Base-by-base conservation (phyloP, 2,797 vertebrate species). In the Amphiprion clarkii region DNA sequence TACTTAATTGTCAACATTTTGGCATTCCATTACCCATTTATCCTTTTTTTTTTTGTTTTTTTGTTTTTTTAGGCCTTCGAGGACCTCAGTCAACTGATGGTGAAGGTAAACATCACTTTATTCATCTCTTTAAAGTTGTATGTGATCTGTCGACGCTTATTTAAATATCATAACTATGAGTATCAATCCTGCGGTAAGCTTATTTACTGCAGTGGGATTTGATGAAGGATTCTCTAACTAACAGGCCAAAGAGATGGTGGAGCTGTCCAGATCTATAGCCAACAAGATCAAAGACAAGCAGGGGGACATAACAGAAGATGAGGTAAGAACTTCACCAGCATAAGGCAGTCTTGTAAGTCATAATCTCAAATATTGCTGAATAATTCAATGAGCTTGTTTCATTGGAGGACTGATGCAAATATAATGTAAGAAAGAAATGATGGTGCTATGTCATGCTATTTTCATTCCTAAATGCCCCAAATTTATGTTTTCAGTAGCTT, bases 211-310 rank as follows among this genome's bases (percentile, higher is more conserved):
- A 2, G 1, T 29, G 13, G 16, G 25, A 58, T 58, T 54, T 57
- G 21, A 49, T 66, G 60, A 68, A 27, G 63, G 0, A 73, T 4
- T 74, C 40, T 92, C 57, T 58, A 5, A 29, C 88, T 82, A 61
- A 79, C 84, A 99, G 98, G 98, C 98, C 80, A 99, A 99, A 87
- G 98, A 99, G 94, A 99, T 99, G 98, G 98, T 99, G 84, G 98
- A 99, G 74, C 89, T 99, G 76, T 99, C 98, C 54, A 97, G 94
- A 91, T 99, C 97, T 66, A 99, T 99, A 77, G 98, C 98, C 75
- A 98, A 95, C 92, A 99, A 99, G 92, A 99, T 99, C 84, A 99
- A 98, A 95, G 98, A 99, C 81, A 99, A 99, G 81, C 98, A 99
- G 87, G 98, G 98, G 63, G 96, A 98, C 85, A 98, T 99, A 90